These are phyloP conservation scores for Campoletis sonorensis DNA, from an alignment of 1,140 invertebrate species.

Conservation along the genomic window DNA sequence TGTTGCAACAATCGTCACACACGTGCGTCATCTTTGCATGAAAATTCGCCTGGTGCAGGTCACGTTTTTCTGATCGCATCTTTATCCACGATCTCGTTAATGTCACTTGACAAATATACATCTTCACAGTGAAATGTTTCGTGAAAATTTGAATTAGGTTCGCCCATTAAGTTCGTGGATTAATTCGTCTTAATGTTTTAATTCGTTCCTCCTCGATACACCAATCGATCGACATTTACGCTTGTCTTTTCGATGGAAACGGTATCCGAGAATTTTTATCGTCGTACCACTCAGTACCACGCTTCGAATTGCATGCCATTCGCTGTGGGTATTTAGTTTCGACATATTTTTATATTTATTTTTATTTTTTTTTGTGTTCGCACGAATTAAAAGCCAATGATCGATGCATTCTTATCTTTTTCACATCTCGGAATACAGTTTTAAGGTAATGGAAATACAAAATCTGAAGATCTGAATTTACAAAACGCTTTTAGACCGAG, in stretches of 20 bases:
- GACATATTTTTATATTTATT: not conserved
- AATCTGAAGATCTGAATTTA: too few species aligned
- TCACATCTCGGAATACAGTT: too few species aligned
- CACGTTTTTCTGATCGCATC: not conserved
- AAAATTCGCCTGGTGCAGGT: not conserved
- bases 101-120: not conserved
- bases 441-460: too few species aligned
- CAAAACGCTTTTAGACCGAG: too few species aligned
- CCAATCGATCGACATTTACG: not conserved
- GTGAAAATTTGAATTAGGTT: not conserved
- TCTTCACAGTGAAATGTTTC: not conserved
- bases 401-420: too few species aligned
- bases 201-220: not conserved
- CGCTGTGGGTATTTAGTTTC: not conserved
- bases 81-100: not conserved
- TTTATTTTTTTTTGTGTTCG: not conserved
- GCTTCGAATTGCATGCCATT: constrained; percentile 22
- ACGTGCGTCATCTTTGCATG: not conserved
- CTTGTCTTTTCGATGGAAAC: constrained; percentile 1
- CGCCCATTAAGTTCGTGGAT: not conserved
- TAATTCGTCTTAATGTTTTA: not conserved
- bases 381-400: too few species aligned
- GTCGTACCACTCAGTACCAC: constrained; percentile 15
- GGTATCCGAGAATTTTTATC: constrained; percentile 1
- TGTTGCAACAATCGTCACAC: not conserved